A percentile compares a stretch with the other conserved stretches of the same genome.
These are phyloP conservation scores for Pristionchus pacificus DNA, from an alignment of 1,140 invertebrate species.

Conservation along the genomic window DNA sequence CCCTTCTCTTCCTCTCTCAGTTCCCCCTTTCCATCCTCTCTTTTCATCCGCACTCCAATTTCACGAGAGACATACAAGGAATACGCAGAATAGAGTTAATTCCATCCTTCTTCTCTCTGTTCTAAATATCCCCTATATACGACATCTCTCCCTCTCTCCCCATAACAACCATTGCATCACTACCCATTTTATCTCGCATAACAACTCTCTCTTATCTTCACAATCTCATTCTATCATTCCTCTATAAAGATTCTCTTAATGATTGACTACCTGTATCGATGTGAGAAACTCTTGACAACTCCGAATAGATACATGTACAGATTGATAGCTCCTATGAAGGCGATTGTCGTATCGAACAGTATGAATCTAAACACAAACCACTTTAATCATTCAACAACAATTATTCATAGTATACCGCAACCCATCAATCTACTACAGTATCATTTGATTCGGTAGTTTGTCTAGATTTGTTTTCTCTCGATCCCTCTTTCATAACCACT, in stretches of 20 bases:
- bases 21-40: no score
- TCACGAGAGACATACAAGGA: conserved; percentile 11
- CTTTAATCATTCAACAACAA: no score
- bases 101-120: no score
- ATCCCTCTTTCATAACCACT: background rate
- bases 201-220: no score
- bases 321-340: conserved; percentile 57
- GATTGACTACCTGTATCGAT: conserved; percentile 56
- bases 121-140: no score
- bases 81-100: no score
- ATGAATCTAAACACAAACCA: conserved; percentile 23
- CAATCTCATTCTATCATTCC: no score
- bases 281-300: conserved; percentile 55
- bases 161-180: no score
- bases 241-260: no score
- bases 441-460: background rate
- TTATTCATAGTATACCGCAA: background rate
- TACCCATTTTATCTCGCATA: background rate
- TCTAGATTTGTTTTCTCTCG: conserved; percentile 1
- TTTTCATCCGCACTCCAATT: no score
- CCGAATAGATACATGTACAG: conserved; percentile 58
- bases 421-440: conserved; percentile 2
- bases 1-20: no score
- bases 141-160: no score
- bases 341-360: conserved; percentile 49